Conservation (phyloP, 92 coral and sea anemone species). For the Metridium senile region DNA sequence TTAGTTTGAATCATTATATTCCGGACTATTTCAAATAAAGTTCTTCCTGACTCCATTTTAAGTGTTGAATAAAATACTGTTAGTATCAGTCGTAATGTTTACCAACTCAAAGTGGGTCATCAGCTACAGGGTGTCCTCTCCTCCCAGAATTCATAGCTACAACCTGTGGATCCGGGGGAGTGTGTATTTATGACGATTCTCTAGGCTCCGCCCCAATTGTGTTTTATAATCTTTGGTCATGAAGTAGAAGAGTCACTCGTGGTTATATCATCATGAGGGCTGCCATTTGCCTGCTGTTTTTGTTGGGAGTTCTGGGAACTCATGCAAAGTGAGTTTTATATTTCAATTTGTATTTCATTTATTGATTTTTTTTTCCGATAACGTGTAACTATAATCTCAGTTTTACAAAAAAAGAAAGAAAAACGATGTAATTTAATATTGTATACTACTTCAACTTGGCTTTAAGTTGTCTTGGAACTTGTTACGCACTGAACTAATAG, state of each 20-base stretch:
- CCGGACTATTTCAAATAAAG: no score
- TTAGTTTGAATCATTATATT: no score
- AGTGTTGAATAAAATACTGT: no score
- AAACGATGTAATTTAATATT: no score
- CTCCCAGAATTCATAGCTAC: neutral
- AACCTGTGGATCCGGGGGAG: neutral
- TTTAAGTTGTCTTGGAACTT: no score
- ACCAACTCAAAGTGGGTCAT: neutral
- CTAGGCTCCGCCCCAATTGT: neutral
- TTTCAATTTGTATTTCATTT: no score
- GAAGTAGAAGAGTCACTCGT: neutral
- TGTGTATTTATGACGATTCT: neutral
- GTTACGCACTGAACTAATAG: no score
- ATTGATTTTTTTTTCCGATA: no score
- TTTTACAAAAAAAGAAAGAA: no score
- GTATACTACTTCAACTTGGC: no score
- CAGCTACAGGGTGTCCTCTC: neutral
- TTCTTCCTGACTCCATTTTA: no score
- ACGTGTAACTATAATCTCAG: no score
- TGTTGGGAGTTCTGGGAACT: slow-evolving; percentile 2
- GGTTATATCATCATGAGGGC: neutral
- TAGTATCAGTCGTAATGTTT: neutral
- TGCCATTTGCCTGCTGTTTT: neutral
- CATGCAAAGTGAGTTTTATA: slow-evolving; percentile 1
- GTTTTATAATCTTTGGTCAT: neutral